A percentile compares a stretch with the other conserved stretches of the same genome.
Conservation (phyloP, 2,113 vertebrate genomes). For the Campylomormyrus numenius region DNA sequence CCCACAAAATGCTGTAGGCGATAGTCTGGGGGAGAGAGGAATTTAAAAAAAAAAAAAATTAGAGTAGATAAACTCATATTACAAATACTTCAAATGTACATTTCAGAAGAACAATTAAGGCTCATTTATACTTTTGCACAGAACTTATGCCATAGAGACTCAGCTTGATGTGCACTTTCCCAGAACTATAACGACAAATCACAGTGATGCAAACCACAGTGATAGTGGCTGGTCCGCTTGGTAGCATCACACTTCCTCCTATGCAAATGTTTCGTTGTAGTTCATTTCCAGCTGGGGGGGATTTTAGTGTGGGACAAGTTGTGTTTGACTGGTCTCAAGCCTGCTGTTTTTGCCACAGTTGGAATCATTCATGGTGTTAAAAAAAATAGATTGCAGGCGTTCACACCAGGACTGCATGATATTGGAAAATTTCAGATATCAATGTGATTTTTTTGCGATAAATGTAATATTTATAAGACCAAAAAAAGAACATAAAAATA, state of each 20-base stretch:
- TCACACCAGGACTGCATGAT: not conserved
- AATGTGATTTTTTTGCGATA: not conserved
- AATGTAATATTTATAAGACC: not conserved
- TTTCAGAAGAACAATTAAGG: not conserved
- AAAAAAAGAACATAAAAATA: not conserved
- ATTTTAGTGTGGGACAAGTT: not conserved
- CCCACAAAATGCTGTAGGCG: conserved; percentile 98
- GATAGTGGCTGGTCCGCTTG: not conserved
- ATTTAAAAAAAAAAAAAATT: not conserved
- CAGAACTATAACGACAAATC: not conserved
- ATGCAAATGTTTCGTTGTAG: not conserved
- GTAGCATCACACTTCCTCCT: not conserved
- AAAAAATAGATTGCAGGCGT: not conserved
- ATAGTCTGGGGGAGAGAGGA: conserved; percentile 72
- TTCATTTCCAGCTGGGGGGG: not conserved
- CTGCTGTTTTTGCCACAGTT: not conserved
- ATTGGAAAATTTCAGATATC: not conserved
- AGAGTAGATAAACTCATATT: not conserved
- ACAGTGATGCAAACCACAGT: not conserved
- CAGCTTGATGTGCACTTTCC: not conserved
- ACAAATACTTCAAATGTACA: not conserved
- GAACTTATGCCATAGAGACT: not conserved
- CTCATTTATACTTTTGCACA: not conserved
- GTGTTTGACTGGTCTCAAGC: not conserved
- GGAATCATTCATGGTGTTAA: not conserved